Percentiles rank a stretch among this genome's conserved stretches.
These are phyloP conservation scores for Prunella himalayana DNA, from an alignment of 2,113 vertebrate species.

Conservation along the genomic window DNA sequence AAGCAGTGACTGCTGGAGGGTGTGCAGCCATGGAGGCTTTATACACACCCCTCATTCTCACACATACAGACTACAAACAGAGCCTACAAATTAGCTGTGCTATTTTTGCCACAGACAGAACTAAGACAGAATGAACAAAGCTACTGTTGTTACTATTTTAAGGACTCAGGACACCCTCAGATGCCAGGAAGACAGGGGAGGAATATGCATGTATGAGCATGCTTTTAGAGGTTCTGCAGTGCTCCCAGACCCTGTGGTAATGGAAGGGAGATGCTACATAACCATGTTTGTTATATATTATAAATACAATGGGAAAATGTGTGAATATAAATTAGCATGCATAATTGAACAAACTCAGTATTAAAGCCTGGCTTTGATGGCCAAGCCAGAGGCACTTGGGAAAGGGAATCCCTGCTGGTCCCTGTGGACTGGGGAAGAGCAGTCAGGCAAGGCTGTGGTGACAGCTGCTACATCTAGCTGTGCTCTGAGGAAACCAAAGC, in stretches of 20 bases:
- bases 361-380: not conserved
- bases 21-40: slow-evolving; percentile 12
- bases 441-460: rapidly evolving
- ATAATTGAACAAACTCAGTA: not conserved
- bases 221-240: slow-evolving; percentile 7
- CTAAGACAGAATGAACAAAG: slow-evolving; percentile 39
- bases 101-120: slow-evolving; percentile 57
- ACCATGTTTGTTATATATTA: slow-evolving; percentile 12
- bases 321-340: not conserved
- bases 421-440: not conserved
- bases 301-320: slow-evolving; percentile 2
- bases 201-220: not conserved
- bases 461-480: not conserved
- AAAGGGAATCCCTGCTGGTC: slow-evolving; percentile 1
- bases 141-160: slow-evolving; percentile 62
- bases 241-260: not conserved
- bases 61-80: slow-evolving; percentile 49
- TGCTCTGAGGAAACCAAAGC: not conserved
- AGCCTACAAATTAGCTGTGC: slow-evolving; percentile 48
- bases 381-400: not conserved
- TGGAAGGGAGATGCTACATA: not conserved
- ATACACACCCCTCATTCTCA: slow-evolving; percentile 34
- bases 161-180: slow-evolving; percentile 49
- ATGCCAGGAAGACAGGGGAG: slow-evolving; percentile 20
- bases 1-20: not conserved